Base-by-base conservation (phyloP, 2,797 vertebrate genomes). In the Alectoris magna region DNA sequence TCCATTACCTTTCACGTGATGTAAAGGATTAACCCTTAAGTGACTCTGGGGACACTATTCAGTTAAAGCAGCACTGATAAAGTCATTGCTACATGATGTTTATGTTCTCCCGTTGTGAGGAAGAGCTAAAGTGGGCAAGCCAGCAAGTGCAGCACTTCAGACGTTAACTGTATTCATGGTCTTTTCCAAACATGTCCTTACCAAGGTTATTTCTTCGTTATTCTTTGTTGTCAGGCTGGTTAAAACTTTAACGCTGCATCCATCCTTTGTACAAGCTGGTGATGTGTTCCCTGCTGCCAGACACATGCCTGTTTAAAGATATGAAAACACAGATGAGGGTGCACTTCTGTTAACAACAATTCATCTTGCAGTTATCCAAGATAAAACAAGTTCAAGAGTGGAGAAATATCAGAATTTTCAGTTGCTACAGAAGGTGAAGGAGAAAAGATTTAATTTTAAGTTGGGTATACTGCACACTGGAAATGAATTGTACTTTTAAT, bases 101-200 rank as follows among this genome's bases (percentile, higher is more conserved):
- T 93, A 69, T 89, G 23, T 10, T 73, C 74, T 87, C 31, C 71
- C 90, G 27, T 70, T 87, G 87, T 92, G 84, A 87, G 74, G 71
- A 86, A 94, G 39, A 2, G 1, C 58, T 79, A 71, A 90, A 91
- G 71, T n/a, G 53, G 44, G 85, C 60, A 91, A 94, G 68, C 31
- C 78, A 88, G 86, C 81, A 93, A 91, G 92, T 73, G 87, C 60
- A 91, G 87, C 67, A 91, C 93, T 96, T 96, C 94, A 91, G 75
- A 91, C 84, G 90, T 96, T 97, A 96, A 95, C 93, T 87, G 66
- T 91, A 91, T 95, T 89, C 93, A 59, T 56, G 79, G 84, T 85
- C 70, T 87, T 91, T 90, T 94, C 84, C 81, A 97, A 91, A 91
- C 72, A 44, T 73, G 68, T 29, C 59, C 94, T 76, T 88, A 59